Percentiles rank a stretch among this genome's conserved stretches.
Evolutionary conservation across 1,140 invertebrate species (phyloP).

Genomic region (Aradophagus sp.): DNA sequence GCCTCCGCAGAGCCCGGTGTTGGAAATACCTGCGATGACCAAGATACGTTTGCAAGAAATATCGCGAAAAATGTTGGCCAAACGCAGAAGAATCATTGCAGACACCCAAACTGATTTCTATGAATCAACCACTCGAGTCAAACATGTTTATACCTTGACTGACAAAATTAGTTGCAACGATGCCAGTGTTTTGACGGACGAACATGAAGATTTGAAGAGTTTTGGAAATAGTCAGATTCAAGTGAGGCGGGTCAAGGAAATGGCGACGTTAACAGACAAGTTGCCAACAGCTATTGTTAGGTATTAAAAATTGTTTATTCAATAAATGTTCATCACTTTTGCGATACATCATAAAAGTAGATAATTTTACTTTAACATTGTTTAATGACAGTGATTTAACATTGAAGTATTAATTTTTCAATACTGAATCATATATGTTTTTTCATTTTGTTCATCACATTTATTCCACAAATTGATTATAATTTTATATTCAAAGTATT

Average conservation of each 20-base stretch:
- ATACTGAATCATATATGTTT: too few relatives aligned
- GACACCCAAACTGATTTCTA: conserved; percentile 78
- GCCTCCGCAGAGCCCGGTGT: conserved; percentile 59
- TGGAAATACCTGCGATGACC: conserved; percentile 56
- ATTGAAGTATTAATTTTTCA: too few relatives aligned
- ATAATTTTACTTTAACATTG: too few relatives aligned
- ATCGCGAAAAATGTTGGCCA: conserved; percentile 73
- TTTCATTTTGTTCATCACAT: too few relatives aligned
- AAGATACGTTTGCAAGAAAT: conserved; percentile 70
- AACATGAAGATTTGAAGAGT: conserved; percentile 59
- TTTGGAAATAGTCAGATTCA: conserved; percentile 7
- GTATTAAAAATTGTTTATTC: conserved; percentile 1
- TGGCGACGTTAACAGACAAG: conserved; percentile 64
- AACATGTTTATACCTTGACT: conserved; percentile 75
- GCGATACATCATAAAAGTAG: too few relatives aligned
- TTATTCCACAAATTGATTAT: too few relatives aligned
- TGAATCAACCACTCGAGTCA: conserved; percentile 74
- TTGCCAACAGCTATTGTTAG: conserved; percentile 47
- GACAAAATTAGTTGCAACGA: conserved; percentile 60
- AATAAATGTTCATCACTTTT: too few relatives aligned
- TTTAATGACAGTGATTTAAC: too few relatives aligned
- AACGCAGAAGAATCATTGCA: conserved; percentile 74
- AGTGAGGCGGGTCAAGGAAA: conserved; percentile 66
- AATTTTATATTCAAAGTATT: too few relatives aligned
- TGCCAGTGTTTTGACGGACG: conserved; percentile 63